These are phyloP conservation scores for Brachyalestes nurse DNA, from an alignment of 2,797 vertebrate genomes.

Conservation along the genomic window DNA sequence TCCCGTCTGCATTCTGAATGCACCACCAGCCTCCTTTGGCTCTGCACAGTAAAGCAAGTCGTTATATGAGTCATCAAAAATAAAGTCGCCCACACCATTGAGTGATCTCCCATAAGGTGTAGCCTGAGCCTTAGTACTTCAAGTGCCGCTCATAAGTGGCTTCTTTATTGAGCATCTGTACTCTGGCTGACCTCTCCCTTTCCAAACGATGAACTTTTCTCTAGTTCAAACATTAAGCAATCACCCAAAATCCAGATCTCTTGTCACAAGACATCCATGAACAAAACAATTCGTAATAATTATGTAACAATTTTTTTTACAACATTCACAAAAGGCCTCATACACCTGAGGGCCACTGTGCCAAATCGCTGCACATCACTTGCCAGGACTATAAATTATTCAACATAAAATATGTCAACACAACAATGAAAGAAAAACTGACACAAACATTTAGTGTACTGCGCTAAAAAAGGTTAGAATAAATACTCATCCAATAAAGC, in stretches of 20 bases:
- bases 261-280: neutral
- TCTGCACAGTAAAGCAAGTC: slow-evolving; percentile 1
- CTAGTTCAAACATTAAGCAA: slow-evolving; percentile 12
- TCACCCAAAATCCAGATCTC: neutral
- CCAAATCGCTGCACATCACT: neutral
- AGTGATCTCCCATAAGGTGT: slow-evolving; percentile 24
- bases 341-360: neutral
- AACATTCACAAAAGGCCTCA: neutral
- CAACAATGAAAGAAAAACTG: neutral
- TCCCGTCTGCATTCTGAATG: neutral
- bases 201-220: neutral
- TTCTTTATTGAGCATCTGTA: slow-evolving; percentile 18
- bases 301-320: neutral
- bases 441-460: neutral
- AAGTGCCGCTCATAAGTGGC: slow-evolving; percentile 11
- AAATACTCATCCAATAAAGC: neutral
- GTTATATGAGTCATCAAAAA: slow-evolving; percentile 21
- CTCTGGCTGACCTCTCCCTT: slow-evolving; percentile 24
- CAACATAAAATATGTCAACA: neutral
- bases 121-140: slow-evolving; percentile 18
- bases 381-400: neutral
- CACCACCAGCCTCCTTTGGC: neutral
- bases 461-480: neutral
- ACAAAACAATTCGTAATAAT: neutral
- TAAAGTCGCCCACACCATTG: neutral